A percentile compares a stretch with the other conserved stretches of the same genome.
These are phyloP conservation scores for Chrysolina haemoptera DNA, from an alignment of 2,888 invertebrate genomes.

Conservation along the genomic window DNA sequence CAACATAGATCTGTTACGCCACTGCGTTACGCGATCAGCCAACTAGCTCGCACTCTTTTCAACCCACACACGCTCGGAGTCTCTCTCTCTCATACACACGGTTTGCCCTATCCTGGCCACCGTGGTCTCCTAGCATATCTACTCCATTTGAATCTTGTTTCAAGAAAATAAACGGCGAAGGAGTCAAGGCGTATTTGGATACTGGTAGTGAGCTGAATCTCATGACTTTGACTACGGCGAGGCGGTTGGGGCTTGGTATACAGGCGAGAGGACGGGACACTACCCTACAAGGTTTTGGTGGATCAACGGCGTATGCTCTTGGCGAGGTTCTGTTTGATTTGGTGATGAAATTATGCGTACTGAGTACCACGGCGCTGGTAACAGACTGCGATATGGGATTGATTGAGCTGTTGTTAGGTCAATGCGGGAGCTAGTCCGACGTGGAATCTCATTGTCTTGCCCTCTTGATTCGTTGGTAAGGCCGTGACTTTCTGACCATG, in stretches of 20 bases:
- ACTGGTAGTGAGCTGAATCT: conserved; percentile 25
- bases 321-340: conserved; percentile 9
- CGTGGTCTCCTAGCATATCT: too few relatives aligned
- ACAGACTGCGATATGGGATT: conserved; percentile 23
- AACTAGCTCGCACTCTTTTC: too few relatives aligned
- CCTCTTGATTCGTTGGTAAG: too few relatives aligned
- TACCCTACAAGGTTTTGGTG: conserved; percentile 10
- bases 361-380: not conserved
- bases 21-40: too few relatives aligned
- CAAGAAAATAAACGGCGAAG: conserved; percentile 20
- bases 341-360: not conserved
- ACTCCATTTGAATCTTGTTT: not conserved
- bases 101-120: too few relatives aligned
- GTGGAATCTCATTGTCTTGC: too few relatives aligned
- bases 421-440: too few relatives aligned
- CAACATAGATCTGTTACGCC: too few relatives aligned
- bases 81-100: too few relatives aligned
- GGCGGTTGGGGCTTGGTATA: not conserved
- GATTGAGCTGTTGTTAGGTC: conserved; percentile 10
- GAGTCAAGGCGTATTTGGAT: conserved; percentile 22
- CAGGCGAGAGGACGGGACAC: too few relatives aligned
- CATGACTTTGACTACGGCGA: conserved; percentile 8
- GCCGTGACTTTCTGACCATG: too few relatives aligned
- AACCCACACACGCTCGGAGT: too few relatives aligned
- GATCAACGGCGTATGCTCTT: not conserved